Evolutionary conservation across 2,888 invertebrate species (phyloP).

Genomic region (Anorthoa munda): DNA sequence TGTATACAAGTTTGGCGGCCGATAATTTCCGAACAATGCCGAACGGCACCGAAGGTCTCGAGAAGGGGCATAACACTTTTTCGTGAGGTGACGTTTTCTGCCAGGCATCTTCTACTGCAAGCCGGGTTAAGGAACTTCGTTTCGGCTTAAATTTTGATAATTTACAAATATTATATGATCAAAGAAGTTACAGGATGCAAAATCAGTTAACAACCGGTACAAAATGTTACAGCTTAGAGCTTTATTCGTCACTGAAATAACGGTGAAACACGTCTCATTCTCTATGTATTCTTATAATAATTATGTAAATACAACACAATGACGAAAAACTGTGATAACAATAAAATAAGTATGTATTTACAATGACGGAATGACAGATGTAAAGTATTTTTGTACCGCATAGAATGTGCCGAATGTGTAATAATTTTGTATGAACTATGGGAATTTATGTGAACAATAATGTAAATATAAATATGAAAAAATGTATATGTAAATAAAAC

Average conservation of each 20-base stretch:
- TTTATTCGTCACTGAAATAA: background rate
- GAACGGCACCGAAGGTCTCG: no score
- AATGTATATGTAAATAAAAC: conserved; percentile 55
- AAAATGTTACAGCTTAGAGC: background rate
- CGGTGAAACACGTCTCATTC: conserved; percentile 31
- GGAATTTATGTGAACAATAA: conserved; percentile 46
- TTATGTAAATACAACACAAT: conserved; percentile 59
- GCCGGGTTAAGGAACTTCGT: no score
- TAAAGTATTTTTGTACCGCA: conserved; percentile 45
- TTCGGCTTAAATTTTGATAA: no score
- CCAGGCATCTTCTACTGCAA: no score
- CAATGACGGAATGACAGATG: conserved; percentile 40
- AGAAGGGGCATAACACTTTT: no score
- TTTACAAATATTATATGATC: no score
- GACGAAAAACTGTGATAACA: conserved; percentile 66
- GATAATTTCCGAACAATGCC: no score
- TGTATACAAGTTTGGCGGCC: no score
- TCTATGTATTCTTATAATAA: conserved; percentile 38
- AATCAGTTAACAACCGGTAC: no score
- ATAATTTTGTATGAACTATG: conserved; percentile 55
- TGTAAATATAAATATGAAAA: conserved; percentile 59
- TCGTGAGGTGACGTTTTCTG: no score
- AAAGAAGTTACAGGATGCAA: background rate
- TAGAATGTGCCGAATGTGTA: conserved; percentile 57
- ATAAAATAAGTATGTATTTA: conserved; percentile 62